phyloP scores from a whole-genome alignment of 2,888 invertebrate species.

The Acronicta aceris region DNA sequence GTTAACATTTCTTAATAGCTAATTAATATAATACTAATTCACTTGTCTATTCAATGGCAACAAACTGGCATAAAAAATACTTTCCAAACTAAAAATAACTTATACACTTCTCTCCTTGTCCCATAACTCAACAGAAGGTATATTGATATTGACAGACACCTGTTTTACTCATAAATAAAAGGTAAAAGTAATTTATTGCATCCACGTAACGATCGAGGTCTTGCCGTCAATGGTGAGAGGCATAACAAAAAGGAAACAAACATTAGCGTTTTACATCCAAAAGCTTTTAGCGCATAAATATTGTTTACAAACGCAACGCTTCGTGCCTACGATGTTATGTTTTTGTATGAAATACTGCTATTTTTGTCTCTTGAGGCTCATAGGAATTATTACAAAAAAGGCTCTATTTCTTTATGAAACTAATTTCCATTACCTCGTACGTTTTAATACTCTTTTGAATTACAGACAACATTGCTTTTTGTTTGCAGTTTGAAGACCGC shows the following conservation, averaged over 20 bases:
- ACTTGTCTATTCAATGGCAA: no score
- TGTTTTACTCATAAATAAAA: constrained; percentile 47
- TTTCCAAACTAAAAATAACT: background rate
- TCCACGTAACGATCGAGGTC: constrained; percentile 60
- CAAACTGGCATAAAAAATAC: no score
- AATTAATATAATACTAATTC: no score
- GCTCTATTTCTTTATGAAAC: constrained; percentile 1
- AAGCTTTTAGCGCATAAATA: constrained; percentile 83
- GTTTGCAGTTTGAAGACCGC: no score
- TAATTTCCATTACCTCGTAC: no score
- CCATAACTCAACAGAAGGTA: constrained; percentile 6
- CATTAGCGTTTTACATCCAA: constrained; percentile 82
- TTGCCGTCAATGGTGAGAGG: constrained; percentile 67
- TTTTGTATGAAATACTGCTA: constrained; percentile 55
- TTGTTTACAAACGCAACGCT: constrained; percentile 68
- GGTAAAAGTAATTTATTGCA: constrained; percentile 59
- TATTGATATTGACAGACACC: constrained; percentile 48
- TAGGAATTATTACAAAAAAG: constrained; percentile 12
- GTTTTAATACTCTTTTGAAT: no score
- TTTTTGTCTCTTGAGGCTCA: constrained; percentile 9
- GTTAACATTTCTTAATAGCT: no score
- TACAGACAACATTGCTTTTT: no score
- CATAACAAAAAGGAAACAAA: constrained; percentile 70
- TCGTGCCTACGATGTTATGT: constrained; percentile 58
- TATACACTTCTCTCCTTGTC: background rate